Base-by-base conservation (phyloP, 2,888 invertebrate genomes). In the Hylaea fasciaria region DNA sequence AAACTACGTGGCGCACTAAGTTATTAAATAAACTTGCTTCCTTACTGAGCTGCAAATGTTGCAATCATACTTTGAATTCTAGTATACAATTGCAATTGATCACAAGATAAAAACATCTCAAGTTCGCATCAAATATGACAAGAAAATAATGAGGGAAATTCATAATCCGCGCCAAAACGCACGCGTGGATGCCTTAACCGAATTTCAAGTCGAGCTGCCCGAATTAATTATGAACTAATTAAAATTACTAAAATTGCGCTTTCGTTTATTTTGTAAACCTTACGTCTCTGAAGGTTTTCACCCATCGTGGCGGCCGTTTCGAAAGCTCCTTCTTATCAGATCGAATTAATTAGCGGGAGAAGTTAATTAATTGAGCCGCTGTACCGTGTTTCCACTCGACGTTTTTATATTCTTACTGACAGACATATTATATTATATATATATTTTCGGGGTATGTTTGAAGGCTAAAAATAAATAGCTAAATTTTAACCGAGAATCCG, bases 311-410 rank as follows among this genome's bases (percentile, higher is more conserved):
- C 75, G 69, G 59, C 70, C 13, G 52, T 81, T 80, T 77, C 77
- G 79, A 81, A 81, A 85, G 78, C 76, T 79, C 74, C 76, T 66
- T 71, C 77, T 77, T 75, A 81, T 84, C 82, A 73, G 79, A 82
- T 84, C 64, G 70, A 69, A 66, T 76, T 82, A 83, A 84, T 86
- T 81, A 79, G 71, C 57, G 65, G 62, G 65, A 52, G 50, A 62
- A 56, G 56, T 52, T 72, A 70, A 76, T 74, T 80, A 79, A 77
- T 74, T 70, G 64, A 62, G 40, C 57, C 67, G 58, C 62, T 74
- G 64, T 73, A 62, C 71, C 74, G 66, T 75, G 62, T 61, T 70
- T 73, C 74, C 73, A 68, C 56, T 63, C 57, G 52, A 60, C 29
- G 60, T 68, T 65, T 62, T 64, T 60, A 65, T 60, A 62, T 54